Evolutionary conservation across 2,888 invertebrate genomes (phyloP).

Genomic region (Plemyria rubiginata): DNA sequence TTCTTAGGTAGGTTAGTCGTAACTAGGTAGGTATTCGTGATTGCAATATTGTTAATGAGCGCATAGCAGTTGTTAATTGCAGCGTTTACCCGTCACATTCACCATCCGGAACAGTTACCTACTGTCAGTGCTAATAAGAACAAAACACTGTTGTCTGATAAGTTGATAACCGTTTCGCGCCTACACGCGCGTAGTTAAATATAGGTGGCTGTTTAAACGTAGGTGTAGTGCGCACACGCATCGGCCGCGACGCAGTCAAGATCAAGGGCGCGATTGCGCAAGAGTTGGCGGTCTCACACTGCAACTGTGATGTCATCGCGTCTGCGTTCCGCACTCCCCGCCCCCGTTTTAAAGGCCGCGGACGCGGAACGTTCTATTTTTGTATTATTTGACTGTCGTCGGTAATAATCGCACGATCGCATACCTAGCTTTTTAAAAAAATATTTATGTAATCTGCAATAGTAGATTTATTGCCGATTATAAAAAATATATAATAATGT

Average conservation of each 20-base stretch:
- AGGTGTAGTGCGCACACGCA: conserved; percentile 72
- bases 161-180: conserved; percentile 70
- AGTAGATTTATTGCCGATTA: no score
- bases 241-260: conserved; percentile 84
- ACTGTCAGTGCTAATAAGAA: conserved; percentile 57
- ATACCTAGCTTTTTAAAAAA: no score
- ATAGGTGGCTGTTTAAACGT: conserved; percentile 70
- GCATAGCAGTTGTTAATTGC: conserved; percentile 53
- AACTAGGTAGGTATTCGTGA: neutral
- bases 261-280: conserved; percentile 85
- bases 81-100: conserved; percentile 52
- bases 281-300: conserved; percentile 81
- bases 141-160: conserved; percentile 58
- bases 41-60: conserved; percentile 39
- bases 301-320: conserved; percentile 83
- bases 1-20: neutral
- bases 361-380: conserved; percentile 77
- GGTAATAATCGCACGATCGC: conserved; percentile 27
- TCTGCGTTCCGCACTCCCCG: conserved; percentile 61
- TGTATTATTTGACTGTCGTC: conserved; percentile 51
- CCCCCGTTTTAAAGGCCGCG: conserved; percentile 68
- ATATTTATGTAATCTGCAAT: no score
- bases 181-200: conserved; percentile 78
- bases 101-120: conserved; percentile 60
- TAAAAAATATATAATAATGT: no score